phyloP scores from a whole-genome alignment of 37 sponge, comb jelly and placozoan genomes.

The Chondrosia reniformis region DNA sequence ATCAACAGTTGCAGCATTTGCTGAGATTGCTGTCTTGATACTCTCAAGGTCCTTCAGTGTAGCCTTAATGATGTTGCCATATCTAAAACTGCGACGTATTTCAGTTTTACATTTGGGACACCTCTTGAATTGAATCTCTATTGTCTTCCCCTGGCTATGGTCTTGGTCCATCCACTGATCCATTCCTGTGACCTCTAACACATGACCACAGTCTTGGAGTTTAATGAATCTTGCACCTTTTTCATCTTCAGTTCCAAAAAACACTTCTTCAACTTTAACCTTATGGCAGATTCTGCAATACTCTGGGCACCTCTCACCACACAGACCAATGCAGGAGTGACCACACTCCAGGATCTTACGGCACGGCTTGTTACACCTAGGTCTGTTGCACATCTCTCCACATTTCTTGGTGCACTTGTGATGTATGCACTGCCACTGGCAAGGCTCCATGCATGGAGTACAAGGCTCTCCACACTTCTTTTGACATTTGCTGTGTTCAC shows the following conservation, averaged over 20 bases:
- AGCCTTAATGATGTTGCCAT: slow-evolving; percentile 75
- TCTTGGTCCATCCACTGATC: slow-evolving; percentile 78
- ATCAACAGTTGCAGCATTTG: background rate
- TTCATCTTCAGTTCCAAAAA: slow-evolving; percentile 88
- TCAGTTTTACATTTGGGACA: slow-evolving; percentile 80
- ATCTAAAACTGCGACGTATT: slow-evolving; percentile 66
- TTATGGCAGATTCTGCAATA: slow-evolving; percentile 62
- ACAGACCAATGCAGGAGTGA: slow-evolving; percentile 85
- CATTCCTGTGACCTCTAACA: slow-evolving; percentile 74
- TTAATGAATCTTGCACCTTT: slow-evolving; percentile 72
- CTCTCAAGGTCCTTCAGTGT: slow-evolving; percentile 48
- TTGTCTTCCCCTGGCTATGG: background rate
- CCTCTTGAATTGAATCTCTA: slow-evolving; percentile 48
- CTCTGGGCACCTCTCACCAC: slow-evolving; percentile 83
- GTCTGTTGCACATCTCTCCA: slow-evolving; percentile 76
- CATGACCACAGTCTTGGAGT: slow-evolving; percentile 77
- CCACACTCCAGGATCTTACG: slow-evolving; percentile 48
- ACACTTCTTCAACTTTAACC: slow-evolving; percentile 62
- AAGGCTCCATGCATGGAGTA: slow-evolving; percentile 60
- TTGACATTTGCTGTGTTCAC: slow-evolving; percentile 70
- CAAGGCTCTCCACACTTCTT: slow-evolving; percentile 72
- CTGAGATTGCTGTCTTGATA: slow-evolving; percentile 36
- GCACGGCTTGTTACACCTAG: slow-evolving; percentile 58
- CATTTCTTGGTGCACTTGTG: slow-evolving; percentile 61
- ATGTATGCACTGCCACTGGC: slow-evolving; percentile 80